phyloP scores from a whole-genome alignment of 2,797 vertebrate genomes.

The Momotus momota region DNA sequence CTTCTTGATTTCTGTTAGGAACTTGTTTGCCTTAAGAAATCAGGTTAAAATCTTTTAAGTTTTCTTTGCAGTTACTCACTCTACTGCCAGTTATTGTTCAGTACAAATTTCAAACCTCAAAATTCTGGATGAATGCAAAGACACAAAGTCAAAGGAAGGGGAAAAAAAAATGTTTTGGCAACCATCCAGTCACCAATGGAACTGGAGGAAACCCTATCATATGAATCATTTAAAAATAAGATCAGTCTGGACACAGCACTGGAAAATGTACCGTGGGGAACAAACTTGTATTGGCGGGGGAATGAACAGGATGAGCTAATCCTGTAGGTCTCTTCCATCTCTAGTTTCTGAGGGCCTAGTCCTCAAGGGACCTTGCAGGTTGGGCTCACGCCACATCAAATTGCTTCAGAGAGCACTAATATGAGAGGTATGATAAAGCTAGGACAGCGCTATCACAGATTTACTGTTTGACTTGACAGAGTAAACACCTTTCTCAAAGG shows the following conservation, averaged over 20 bases:
- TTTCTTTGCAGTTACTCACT: conserved; percentile 1
- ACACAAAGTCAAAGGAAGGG: conserved; percentile 34
- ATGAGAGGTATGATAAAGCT: not conserved
- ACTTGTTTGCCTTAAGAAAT: conserved; percentile 27
- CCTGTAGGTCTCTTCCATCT: conserved; percentile 65
- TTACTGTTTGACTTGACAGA: not conserved
- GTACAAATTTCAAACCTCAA: conserved; percentile 31
- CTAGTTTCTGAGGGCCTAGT: conserved; percentile 54
- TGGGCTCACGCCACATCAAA: not conserved
- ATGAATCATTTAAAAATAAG: conserved; percentile 72
- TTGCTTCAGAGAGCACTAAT: not conserved
- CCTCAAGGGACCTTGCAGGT: conserved; percentile 24
- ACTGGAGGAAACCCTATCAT: conserved; percentile 69
- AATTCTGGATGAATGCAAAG: conserved; percentile 43
- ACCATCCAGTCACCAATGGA: conserved; percentile 49
- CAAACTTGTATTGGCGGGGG: conserved; percentile 59
- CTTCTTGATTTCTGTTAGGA: not conserved
- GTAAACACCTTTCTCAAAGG: not conserved
- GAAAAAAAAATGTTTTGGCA: not conserved
- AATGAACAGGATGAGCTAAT: conserved; percentile 70
- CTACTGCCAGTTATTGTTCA: conserved; percentile 29
- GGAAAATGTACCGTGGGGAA: conserved; percentile 73
- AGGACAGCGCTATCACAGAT: not conserved
- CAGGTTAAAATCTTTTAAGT: conserved; percentile 2
- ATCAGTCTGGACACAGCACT: conserved; percentile 65